Conservation (phyloP, 2,113 vertebrate species). For the Cyphomyrus discorhynchus region DNA sequence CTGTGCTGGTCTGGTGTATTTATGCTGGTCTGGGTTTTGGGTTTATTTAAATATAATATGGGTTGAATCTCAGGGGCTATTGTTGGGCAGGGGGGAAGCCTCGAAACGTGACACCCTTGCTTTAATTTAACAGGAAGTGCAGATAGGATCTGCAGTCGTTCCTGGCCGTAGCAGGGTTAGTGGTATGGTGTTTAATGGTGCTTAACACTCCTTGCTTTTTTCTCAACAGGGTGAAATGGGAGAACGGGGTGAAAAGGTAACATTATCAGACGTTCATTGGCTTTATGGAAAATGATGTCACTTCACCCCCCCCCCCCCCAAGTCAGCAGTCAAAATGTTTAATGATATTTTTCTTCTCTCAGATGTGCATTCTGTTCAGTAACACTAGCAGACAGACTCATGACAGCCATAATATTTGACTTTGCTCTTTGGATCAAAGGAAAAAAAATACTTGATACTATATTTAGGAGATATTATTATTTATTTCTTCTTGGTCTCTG, state of each 20-base stretch:
- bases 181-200: conserved; percentile 22
- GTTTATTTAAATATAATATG: conserved; percentile 11
- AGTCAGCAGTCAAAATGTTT: neutral
- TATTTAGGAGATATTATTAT: neutral
- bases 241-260: conserved; percentile 91
- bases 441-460: neutral
- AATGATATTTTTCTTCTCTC: conserved; percentile 17
- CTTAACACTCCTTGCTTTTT: conserved; percentile 48
- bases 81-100: conserved; percentile 16
- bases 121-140: conserved; percentile 46
- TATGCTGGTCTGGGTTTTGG: neutral
- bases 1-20: neutral
- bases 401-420: conserved; percentile 8
- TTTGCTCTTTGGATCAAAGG: neutral
- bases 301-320: neutral
- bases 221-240: conserved; percentile 83
- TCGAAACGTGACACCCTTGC: conserved; percentile 33
- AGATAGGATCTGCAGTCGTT: conserved; percentile 47
- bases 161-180: conserved; percentile 16
- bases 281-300: neutral
- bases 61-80: conserved; percentile 12
- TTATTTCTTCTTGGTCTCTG: neutral
- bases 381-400: neutral
- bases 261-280: conserved; percentile 23
- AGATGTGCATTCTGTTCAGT: neutral